Conservation (phyloP, 2,888 invertebrate genomes). For the Luperina nickerlii region DNA sequence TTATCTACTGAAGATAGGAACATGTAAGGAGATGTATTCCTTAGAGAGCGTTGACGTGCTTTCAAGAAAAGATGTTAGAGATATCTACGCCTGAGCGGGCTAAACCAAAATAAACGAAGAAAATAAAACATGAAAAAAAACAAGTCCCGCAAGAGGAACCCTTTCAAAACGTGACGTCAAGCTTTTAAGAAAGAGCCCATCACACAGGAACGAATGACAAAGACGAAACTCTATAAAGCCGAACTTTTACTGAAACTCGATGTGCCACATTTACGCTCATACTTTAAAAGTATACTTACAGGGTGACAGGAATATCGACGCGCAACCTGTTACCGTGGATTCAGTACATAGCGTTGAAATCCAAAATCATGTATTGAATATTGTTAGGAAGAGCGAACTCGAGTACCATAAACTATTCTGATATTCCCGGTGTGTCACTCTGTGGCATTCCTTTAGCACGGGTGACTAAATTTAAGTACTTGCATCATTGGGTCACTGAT, state of each 20-base stretch:
- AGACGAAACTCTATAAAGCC: not conserved
- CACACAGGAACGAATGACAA: not conserved
- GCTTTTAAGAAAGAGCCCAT: not conserved
- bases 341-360: too few species aligned
- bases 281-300: not conserved
- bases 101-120: not conserved
- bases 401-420: too few species aligned
- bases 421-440: too few species aligned
- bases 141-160: not conserved
- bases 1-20: conserved; percentile 13
- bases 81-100: not conserved
- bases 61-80: conserved; percentile 11
- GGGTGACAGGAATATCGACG: not conserved
- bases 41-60: conserved; percentile 19
- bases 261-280: not conserved
- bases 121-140: not conserved
- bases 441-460: too few species aligned
- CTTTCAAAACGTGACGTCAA: not conserved
- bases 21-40: conserved; percentile 23
- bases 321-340: too few species aligned
- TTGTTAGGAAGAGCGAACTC: too few species aligned
- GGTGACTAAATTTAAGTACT: too few species aligned
- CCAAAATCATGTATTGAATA: not conserved
- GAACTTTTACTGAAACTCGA: not conserved
- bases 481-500: too few species aligned